A percentile compares a stretch with the other conserved stretches of the same genome.
Evolutionary conservation across 1,140 invertebrate species (phyloP).

Genomic region (Polyergus mexicanus): DNA sequence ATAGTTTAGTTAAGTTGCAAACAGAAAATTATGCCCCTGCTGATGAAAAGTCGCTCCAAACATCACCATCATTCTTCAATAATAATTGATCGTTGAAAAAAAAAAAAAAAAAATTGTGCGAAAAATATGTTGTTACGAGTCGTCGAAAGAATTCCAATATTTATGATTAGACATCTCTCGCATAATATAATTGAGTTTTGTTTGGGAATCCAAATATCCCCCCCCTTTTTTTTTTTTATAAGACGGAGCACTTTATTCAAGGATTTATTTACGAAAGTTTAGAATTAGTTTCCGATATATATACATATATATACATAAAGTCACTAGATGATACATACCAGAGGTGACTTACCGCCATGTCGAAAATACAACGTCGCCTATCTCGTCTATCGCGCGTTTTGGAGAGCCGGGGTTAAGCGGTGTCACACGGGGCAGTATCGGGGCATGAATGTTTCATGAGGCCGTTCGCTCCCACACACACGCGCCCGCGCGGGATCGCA

Average conservation of each 20-base stretch:
- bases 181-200: not conserved
- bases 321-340: slow-evolving; percentile 8
- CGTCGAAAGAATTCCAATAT: not conserved
- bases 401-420: slow-evolving; percentile 69
- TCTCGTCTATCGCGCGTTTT: slow-evolving; percentile 42
- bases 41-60: not conserved
- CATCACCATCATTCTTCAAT: not conserved
- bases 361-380: slow-evolving; percentile 47
- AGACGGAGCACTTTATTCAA: not conserved
- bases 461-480: slow-evolving; percentile 20
- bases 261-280: not conserved
- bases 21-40: slow-evolving; percentile 33
- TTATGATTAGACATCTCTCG: not conserved
- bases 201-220: not conserved
- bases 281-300: not conserved
- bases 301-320: not conserved
- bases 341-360: slow-evolving; percentile 16
- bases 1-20: slow-evolving; percentile 44
- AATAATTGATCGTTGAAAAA: not conserved
- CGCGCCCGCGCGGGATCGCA: not conserved
- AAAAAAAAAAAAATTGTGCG: no score
- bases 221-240: slow-evolving; percentile 15
- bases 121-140: not conserved
- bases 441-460: slow-evolving; percentile 75
- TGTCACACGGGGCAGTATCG: slow-evolving; percentile 71